phyloP scores from a whole-genome alignment of 2,113 vertebrate species.

The Scopus umbretta region DNA sequence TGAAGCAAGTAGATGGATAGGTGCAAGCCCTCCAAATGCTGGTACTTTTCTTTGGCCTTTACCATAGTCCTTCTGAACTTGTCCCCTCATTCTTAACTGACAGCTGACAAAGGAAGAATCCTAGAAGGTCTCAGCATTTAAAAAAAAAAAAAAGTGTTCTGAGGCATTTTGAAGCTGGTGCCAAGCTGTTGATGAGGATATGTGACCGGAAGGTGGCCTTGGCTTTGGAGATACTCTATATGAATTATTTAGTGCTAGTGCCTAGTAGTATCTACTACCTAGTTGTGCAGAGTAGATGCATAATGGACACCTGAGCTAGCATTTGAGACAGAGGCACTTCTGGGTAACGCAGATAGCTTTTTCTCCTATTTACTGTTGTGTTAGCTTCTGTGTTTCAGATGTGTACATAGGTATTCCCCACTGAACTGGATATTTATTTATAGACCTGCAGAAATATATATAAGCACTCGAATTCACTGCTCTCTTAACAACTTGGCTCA shows the following conservation, averaged over 20 bases:
- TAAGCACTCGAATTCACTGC: neutral
- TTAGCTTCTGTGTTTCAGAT: neutral
- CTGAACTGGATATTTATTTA: neutral
- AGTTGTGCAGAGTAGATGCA: neutral
- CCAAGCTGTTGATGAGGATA: neutral
- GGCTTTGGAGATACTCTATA: fast-evolving
- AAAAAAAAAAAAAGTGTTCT: neutral
- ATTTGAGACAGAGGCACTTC: neutral
- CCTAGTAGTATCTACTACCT: neutral
- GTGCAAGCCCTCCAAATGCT: neutral
- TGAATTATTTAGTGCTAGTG: neutral
- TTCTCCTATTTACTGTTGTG: neutral
- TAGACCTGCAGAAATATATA: constrained; percentile 3
- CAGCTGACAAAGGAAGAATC: neutral
- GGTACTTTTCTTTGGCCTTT: neutral
- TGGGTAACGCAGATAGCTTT: neutral
- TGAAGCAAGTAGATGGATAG: neutral
- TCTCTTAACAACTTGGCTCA: neutral
- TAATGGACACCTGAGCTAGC: too few relatives aligned
- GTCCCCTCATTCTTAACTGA: neutral
- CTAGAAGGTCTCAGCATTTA: neutral
- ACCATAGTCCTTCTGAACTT: neutral
- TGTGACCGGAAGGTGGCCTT: neutral
- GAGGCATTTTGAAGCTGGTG: neutral
- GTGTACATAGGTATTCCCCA: neutral